Evolutionary conservation across 2,113 vertebrate genomes (phyloP), one percentile per base, ranked within the genome.

Genomic region (Gobio gobio): DNA sequence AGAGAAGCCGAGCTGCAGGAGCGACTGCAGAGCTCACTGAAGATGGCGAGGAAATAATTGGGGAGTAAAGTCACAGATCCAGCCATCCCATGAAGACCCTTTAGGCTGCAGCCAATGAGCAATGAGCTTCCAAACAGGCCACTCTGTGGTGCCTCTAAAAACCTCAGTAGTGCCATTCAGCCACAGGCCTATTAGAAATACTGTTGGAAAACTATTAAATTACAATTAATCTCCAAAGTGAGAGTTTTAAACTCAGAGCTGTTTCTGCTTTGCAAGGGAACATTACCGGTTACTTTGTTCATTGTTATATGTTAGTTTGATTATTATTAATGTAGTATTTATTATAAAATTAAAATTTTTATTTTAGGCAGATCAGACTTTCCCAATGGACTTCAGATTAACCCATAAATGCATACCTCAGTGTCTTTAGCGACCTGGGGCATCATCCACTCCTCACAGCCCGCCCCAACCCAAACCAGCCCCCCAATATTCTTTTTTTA

Each of bases 21-120:
- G 78, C 49, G 86, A 82, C 87, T 92, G 43, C 86, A 88, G 89
- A 86, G 40, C 75, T 24, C 83, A 78, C 36, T 66, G 77, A 72
- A 75, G 36, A 86, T 82, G 79, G 86, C 80, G 75, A 47, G 79
- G 77, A 85, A 51, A 82, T 94, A 94, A 93, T 94, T 94, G 90
- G 89, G 86, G 88, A 90, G 87, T 72, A 81, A 85, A 72, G 56
- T 86, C 83, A 83, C 76, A 88, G 40, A 59, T 85, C 86, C 88
- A 74, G 86, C 83, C 43, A 33, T 90, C 84, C 88, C 82, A 29
- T 59, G 73, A 36, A 43, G 88, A 86, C 74, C 75, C 78, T 90
- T 86, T 70, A 88, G 74, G 86, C 88, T 87, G 83, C 2, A 86
- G 90, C 88, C 91, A 91, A 92, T 82, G 87, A 84, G 89, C 47